Conservation (phyloP, 2,888 invertebrate species). For the Anthrax anthrax region DNA sequence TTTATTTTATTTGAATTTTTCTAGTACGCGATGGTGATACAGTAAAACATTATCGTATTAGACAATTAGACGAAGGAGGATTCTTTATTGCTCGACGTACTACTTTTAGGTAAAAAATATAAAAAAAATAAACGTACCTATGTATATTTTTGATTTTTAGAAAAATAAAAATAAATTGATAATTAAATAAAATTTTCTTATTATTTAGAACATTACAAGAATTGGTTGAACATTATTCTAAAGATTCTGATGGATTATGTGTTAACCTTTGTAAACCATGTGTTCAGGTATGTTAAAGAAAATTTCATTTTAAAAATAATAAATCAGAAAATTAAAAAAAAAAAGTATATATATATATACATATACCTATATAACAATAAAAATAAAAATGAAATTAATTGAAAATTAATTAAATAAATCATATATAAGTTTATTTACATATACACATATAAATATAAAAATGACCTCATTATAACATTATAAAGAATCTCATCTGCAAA, state of each 20-base stretch:
- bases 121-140: no score
- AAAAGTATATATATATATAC: no score
- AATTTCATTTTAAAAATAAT: conserved; percentile 2
- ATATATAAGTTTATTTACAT: no score
- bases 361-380: no score
- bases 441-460: no score
- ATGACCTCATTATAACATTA: no score
- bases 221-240: conserved; percentile 93
- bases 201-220: conserved; percentile 73
- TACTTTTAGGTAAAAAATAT: conserved; percentile 52
- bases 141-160: no score
- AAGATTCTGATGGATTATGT: conserved; percentile 96
- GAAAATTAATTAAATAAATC: no score
- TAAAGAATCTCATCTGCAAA: no score
- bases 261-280: conserved; percentile 92
- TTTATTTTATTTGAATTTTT: conserved; percentile 20
- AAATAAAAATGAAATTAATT: no score
- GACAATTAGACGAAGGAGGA: conserved; percentile 96
- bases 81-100: conserved; percentile 98
- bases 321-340: no score
- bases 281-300: conserved; percentile 56
- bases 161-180: no score
- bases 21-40: conserved; percentile 96
- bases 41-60: conserved; percentile 97
- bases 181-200: background rate